Evolutionary conservation across 2,113 vertebrate species (phyloP).

Genomic region (Hippolais icterina): DNA sequence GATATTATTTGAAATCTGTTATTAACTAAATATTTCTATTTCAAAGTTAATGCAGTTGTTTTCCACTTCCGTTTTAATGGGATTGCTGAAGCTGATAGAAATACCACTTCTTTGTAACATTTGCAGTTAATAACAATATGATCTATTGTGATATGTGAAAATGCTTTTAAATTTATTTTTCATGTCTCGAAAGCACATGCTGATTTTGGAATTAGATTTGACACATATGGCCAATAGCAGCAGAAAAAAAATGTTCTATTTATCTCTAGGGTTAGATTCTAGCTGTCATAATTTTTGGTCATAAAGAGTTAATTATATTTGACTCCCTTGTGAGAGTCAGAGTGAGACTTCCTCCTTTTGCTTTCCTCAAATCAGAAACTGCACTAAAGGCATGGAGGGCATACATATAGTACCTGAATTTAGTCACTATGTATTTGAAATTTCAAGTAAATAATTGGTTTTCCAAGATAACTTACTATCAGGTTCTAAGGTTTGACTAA

Average conservation of each 20-base stretch:
- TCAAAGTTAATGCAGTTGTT: neutral
- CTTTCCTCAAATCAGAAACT: neutral
- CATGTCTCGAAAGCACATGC: neutral
- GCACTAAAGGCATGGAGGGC: neutral
- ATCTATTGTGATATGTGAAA: neutral
- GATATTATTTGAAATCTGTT: neutral
- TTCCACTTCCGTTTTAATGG: neutral
- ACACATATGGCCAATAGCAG: neutral
- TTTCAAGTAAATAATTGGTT: neutral
- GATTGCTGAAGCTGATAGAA: neutral
- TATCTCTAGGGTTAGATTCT: neutral
- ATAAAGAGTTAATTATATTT: neutral
- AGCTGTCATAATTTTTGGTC: neutral
- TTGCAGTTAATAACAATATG: neutral
- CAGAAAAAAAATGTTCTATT: neutral
- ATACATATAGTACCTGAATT: neutral
- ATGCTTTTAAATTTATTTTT: neutral
- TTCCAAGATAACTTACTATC: neutral
- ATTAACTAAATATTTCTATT: neutral
- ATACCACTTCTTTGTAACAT: neutral
- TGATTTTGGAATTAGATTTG: neutral
- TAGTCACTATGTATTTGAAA: neutral
- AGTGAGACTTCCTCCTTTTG: neutral
- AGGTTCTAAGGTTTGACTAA: neutral
- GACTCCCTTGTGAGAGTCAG: neutral